Percentiles rank a stretch among this genome's conserved stretches.
Evolutionary conservation across 1,140 invertebrate genomes (phyloP).

Genomic region (Odontomachus brunneus): DNA sequence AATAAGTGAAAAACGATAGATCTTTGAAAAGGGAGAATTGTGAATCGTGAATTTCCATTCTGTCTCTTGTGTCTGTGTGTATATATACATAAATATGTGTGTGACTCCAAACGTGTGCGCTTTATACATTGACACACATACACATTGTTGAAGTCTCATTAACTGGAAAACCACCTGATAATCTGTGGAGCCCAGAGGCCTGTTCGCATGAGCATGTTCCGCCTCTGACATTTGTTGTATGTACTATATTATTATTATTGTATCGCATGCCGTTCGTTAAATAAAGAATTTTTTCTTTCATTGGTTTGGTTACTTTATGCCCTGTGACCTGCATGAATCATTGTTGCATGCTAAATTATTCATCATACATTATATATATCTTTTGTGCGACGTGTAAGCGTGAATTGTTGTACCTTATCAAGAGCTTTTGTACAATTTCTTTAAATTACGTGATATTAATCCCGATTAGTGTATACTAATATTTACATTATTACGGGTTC

Average conservation of each 20-base stretch:
- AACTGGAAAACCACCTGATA: slow-evolving; percentile 39
- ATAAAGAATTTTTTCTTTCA: slow-evolving; percentile 83
- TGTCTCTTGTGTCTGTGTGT: not conserved
- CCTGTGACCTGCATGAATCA: slow-evolving; percentile 78
- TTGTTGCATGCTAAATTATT: slow-evolving; percentile 71
- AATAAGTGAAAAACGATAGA: not conserved
- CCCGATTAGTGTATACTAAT: slow-evolving; percentile 23
- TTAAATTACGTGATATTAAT: slow-evolving; percentile 28
- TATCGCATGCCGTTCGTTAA: slow-evolving; percentile 82
- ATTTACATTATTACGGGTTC: slow-evolving; percentile 20
- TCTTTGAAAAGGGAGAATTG: not conserved
- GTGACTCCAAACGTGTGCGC: not conserved
- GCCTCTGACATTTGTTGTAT: slow-evolving; percentile 75
- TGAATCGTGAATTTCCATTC: not conserved
- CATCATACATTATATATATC: slow-evolving; percentile 42
- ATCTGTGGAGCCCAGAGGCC: slow-evolving; percentile 58
- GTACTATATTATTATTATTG: slow-evolving; percentile 78
- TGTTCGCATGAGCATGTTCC: slow-evolving; percentile 76
- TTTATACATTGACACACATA: not conserved
- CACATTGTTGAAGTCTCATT: slow-evolving; percentile 28
- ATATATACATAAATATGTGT: not conserved
- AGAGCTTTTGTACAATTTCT: slow-evolving; percentile 15
- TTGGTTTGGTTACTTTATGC: slow-evolving; percentile 83
- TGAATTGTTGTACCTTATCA: slow-evolving; percentile 30
- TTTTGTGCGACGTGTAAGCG: slow-evolving; percentile 22